These are phyloP conservation scores for Pachymerium ferrugineum DNA, from an alignment of 2,888 invertebrate species.

Conservation along the genomic window DNA sequence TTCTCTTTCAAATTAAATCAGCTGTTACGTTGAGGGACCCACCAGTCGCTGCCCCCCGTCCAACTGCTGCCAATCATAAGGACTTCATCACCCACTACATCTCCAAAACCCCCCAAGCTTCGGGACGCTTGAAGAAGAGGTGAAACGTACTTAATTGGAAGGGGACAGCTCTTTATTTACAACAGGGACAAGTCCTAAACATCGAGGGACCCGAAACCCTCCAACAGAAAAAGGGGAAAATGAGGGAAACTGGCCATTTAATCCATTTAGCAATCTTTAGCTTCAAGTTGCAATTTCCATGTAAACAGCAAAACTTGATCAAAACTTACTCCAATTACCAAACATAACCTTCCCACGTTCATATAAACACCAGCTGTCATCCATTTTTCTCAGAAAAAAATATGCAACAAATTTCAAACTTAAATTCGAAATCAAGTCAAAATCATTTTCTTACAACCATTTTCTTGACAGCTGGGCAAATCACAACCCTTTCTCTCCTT, in stretches of 20 bases:
- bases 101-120: not conserved
- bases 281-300: conserved; percentile 15
- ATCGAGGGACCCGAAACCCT: not conserved
- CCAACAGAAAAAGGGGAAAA: not conserved
- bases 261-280: not conserved
- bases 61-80: not conserved
- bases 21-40: not conserved
- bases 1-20: not conserved
- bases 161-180: not conserved
- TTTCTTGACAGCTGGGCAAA: conserved; percentile 14
- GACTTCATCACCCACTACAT: not conserved
- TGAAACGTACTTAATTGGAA: not conserved
- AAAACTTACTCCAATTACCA: conserved; percentile 6
- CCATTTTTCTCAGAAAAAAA: not conserved
- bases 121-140: no score
- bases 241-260: not conserved
- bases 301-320: conserved; percentile 15
- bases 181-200: not conserved
- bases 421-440: not conserved
- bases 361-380: conserved; percentile 5
- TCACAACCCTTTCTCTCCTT: not conserved
- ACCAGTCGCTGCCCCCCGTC: not conserved
- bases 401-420: not conserved
- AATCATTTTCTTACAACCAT: not conserved
- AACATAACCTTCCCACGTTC: not conserved